Base-by-base conservation (phyloP, 2,888 invertebrate species). In the Leucoptera coffeella region DNA sequence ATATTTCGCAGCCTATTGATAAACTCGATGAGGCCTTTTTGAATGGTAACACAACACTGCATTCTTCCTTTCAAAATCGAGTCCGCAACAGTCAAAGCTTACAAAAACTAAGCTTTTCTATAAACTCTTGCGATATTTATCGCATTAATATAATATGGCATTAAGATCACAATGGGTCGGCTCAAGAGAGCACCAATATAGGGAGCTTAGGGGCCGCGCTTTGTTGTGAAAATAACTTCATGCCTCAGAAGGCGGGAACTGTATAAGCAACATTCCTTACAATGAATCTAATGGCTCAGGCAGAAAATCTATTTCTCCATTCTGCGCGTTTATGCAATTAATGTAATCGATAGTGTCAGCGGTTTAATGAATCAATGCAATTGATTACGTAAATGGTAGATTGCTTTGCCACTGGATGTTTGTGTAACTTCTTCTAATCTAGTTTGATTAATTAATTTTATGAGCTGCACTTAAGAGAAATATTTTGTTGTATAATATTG, bases 71-170 rank as follows among this genome's bases (percentile, higher is more conserved):
- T 56, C 51, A 59, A 64, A 61, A 64, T 56, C 51, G 52, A 57
- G 51, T 48, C 45, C n/a, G n/a, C n/a, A n/a, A n/a, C n/a, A n/a
- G n/a, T n/a, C n/a, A n/a, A n/a, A n/a, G n/a, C 50, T 49, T 51
- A 51, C 46, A 35, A 34, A 34, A 35, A 52, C 47, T 47, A 50
- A 57, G 48, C 48, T n/a, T n/a, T n/a, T n/a, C n/a, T n/a, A n/a
- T n/a, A n/a, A n/a, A n/a, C n/a, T n/a, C n/a, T n/a, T n/a, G n/a
- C 59, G 67, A 69, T 69, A 57, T 67, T 62, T 69, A 69, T 69
- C 69, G 67, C 60, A 65, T 69, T 67, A 67, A 65, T 67, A 64
- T 67, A 64, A 65, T 65, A 62, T 54, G 45, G 62, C 57, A 65
- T 67, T 69, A 65, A 59, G 64, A 61, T 60, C 51, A 69, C 67